phyloP scores from a whole-genome alignment of 2,888 invertebrate species.

The Sarcophaga subvicina region DNA sequence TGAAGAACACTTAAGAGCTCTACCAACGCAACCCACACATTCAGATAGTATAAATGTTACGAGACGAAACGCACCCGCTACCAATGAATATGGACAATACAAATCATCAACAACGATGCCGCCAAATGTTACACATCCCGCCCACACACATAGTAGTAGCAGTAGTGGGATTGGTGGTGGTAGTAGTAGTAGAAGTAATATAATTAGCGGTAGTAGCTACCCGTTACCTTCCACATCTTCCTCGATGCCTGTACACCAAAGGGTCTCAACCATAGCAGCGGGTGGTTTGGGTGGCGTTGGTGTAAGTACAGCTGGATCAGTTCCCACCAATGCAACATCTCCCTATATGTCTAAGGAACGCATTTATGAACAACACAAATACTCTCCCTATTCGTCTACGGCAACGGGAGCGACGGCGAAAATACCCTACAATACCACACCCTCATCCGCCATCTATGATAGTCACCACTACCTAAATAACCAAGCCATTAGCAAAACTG shows the following conservation, averaged over 20 bases:
- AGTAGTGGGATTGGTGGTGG: slow-evolving; percentile 18
- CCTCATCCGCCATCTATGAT: slow-evolving; percentile 54
- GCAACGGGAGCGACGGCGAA: slow-evolving; percentile 53
- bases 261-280: slow-evolving; percentile 51
- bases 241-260: slow-evolving; percentile 49
- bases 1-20: slow-evolving; percentile 46
- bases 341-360: slow-evolving; percentile 62
- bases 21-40: slow-evolving; percentile 47
- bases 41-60: slow-evolving; percentile 47
- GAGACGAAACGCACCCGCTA: slow-evolving; percentile 33
- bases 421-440: slow-evolving; percentile 58
- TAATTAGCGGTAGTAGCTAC: slow-evolving; percentile 39
- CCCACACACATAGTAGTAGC: slow-evolving; percentile 36
- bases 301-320: background rate
- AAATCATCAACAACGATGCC: slow-evolving; percentile 49
- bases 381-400: slow-evolving; percentile 50
- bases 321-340: slow-evolving; percentile 19
- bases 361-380: slow-evolving; percentile 65
- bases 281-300: background rate
- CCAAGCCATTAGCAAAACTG: slow-evolving; percentile 39
- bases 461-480: slow-evolving; percentile 54
- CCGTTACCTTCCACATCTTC: slow-evolving; percentile 45
- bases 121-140: slow-evolving; percentile 47
- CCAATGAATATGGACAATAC: slow-evolving; percentile 54
- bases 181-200: slow-evolving; percentile 28